A percentile compares a stretch with the other conserved stretches of the same genome.
Conservation (phyloP, 2,113 vertebrate species). For the Capreolus pygargus region DNA sequence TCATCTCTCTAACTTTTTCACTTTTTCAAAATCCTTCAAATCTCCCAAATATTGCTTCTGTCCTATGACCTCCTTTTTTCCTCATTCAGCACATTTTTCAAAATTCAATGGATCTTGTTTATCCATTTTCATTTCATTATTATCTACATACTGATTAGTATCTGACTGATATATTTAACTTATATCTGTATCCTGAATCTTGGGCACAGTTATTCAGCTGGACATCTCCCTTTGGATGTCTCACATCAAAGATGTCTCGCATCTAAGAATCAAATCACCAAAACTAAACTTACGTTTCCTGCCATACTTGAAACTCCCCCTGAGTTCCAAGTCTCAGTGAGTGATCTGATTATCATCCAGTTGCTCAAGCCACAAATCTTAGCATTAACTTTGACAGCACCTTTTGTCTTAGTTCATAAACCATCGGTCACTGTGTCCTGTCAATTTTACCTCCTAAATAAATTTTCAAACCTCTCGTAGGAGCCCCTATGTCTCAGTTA, state of each 20-base stretch:
- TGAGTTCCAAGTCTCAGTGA: background rate
- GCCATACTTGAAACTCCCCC: background rate
- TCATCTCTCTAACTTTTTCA: background rate
- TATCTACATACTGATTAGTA: background rate
- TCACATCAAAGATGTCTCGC: background rate
- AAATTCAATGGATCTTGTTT: background rate
- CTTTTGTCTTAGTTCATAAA: background rate
- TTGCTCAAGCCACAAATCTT: background rate
- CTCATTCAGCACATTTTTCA: background rate
- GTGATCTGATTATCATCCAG: background rate
- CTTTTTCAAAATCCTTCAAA: background rate
- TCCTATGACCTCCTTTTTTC: too few relatives aligned
- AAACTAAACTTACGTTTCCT: background rate
- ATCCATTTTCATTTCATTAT: background rate
- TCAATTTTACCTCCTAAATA: background rate
- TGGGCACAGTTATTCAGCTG: background rate
- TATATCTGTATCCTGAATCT: background rate
- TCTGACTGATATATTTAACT: background rate
- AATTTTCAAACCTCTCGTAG: background rate
- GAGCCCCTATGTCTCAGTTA: background rate
- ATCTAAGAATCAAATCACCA: background rate
- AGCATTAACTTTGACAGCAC: background rate
- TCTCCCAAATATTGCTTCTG: background rate
- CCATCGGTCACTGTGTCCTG: background rate
- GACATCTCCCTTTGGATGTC: background rate